These are phyloP conservation scores for zebrafish (Danio rerio) DNA, from an alignment of 2,113 vertebrate genomes.

Conservation along the genomic window GRCz12tu NC_133183.1:62055501-62056000, in stretches of 20 bases:
- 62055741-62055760: slow-evolving; percentile 52
- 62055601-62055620: slow-evolving; percentile 15
- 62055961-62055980: slow-evolving; percentile 45
- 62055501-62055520: slow-evolving; percentile 51
- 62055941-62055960: slow-evolving; percentile 18
- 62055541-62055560: slow-evolving; percentile 46
- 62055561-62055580: slow-evolving; percentile 41
- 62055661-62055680: slow-evolving; percentile 35
- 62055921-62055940: slow-evolving; percentile 33
- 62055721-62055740: slow-evolving; percentile 45
- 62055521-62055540: slow-evolving; percentile 60
- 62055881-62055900: slow-evolving; percentile 34
- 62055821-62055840: slow-evolving; percentile 34
- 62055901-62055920: slow-evolving; percentile 41
- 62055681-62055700: slow-evolving; percentile 49
- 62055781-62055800: slow-evolving; percentile 35
- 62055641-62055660: slow-evolving; percentile 35
- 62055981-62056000: slow-evolving; percentile 45
- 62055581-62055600: not conserved
- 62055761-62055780: slow-evolving; percentile 45
- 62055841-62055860: slow-evolving; percentile 19
- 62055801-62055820: slow-evolving; percentile 15
- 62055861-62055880: slow-evolving; percentile 39
- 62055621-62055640: slow-evolving; percentile 46
- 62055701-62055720: slow-evolving; percentile 39